phyloP scores from a whole-genome alignment of 1,140 invertebrate species.

The Pomacea maculata region DNA sequence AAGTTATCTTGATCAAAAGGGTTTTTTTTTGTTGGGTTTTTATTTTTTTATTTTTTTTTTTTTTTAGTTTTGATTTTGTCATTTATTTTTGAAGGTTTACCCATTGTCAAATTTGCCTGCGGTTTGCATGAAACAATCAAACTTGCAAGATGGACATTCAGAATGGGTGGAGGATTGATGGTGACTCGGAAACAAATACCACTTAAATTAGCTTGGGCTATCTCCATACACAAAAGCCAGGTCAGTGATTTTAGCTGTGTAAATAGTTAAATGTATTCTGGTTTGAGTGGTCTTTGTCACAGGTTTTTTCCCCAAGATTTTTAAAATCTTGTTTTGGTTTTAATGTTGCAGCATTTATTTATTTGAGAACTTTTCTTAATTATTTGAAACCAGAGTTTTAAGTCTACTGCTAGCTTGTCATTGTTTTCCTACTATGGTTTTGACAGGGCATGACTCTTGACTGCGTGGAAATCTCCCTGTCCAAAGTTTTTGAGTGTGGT shows the following conservation, averaged over 20 bases:
- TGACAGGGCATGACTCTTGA: slow-evolving; percentile 89
- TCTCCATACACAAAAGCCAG: slow-evolving; percentile 92
- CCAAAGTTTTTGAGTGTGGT: slow-evolving; percentile 85
- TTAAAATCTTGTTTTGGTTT: no score
- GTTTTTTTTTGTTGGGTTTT: background rate
- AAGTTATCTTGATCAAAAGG: no score
- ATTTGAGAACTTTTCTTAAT: background rate
- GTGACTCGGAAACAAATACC: slow-evolving; percentile 77
- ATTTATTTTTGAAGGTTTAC: slow-evolving; percentile 69
- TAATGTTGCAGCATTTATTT: background rate
- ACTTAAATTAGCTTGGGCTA: slow-evolving; percentile 93
- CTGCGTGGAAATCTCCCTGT: slow-evolving; percentile 92
- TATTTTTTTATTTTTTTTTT: slow-evolving; percentile 8
- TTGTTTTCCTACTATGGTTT: slow-evolving; percentile 23
- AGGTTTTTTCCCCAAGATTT: no score
- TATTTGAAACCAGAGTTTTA: background rate
- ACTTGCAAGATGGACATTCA: slow-evolving; percentile 85
- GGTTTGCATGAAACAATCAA: slow-evolving; percentile 78
- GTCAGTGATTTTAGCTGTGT: slow-evolving; percentile 34
- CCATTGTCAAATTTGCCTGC: slow-evolving; percentile 87
- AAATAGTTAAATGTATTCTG: background rate
- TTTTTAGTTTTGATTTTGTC: no score
- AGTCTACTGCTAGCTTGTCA: background rate
- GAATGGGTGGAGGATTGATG: slow-evolving; percentile 72
- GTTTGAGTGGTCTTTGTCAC: background rate